Conservation (phyloP, 2,113 vertebrate genomes). For the Donacobius atricapilla region DNA sequence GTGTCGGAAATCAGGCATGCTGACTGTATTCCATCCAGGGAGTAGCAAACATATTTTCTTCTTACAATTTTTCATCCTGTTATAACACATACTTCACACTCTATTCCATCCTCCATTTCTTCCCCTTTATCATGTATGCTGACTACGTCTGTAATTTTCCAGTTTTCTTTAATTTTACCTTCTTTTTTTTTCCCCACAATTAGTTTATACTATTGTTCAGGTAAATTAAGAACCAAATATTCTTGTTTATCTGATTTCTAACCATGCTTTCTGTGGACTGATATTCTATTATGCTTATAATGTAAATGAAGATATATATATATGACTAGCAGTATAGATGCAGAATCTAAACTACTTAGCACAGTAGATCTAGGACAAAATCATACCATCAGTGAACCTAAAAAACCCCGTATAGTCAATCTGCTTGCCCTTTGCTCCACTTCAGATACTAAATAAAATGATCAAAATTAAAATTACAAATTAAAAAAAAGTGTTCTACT, state of each 20-base stretch:
- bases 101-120: accelerated
- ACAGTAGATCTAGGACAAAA: neutral
- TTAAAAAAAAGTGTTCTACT: neutral
- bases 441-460: neutral
- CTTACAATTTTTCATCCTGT: neutral
- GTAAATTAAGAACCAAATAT: neutral
- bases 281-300: neutral
- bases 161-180: neutral
- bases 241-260: neutral
- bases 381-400: neutral
- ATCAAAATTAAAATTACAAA: neutral
- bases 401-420: neutral
- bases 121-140: neutral
- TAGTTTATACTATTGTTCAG: neutral
- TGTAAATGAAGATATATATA: neutral
- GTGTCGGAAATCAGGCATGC: neutral
- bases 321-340: neutral
- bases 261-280: accelerated
- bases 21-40: neutral
- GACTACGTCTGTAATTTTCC: neutral
- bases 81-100: neutral
- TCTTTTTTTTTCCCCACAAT: neutral
- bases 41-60: neutral
- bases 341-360: neutral
- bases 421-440: neutral